Base-by-base conservation (phyloP, 2,888 invertebrate species). In the Drosophila atripex region DNA sequence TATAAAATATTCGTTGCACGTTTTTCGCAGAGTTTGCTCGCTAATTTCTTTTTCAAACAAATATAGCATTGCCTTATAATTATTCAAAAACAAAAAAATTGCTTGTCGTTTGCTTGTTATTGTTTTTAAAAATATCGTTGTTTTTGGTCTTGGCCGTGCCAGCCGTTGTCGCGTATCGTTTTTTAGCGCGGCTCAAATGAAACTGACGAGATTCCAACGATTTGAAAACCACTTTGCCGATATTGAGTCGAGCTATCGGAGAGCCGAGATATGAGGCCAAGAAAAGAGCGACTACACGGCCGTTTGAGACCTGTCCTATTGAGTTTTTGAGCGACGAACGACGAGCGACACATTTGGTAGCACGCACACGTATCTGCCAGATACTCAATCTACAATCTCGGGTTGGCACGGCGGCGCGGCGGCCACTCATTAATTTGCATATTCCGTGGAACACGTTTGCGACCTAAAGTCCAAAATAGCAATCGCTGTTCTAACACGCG, bases 131-230 rank as follows among this genome's bases (percentile, higher is more conserved):
- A 45, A n/a, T n/a, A 45, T 73, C 43, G 49, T 61, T 52, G 18
- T 2, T 18, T 18, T 18, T 18, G 18, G 30, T 56, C 54, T 58
- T 49, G 16, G 18, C 39, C 39, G 47, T 63, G 55, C 53, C 58
- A 58, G 72, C 68, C 72, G 73, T 72, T 76, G 79, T 76, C 76
- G 86, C 89, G 90, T 88, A 89, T 90, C 88, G 80, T 64, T 73
- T 89, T 89, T 86, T 87, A 89, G 87, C 90, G 89, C 90, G 90
- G 88, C 90, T 90, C 88, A 89, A 88, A 88, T 90, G 82, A 85
- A 90, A 90, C 90, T 90, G 90, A 86, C 70, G 75, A 76, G 84
- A 87, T 86, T 84, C 77, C 71, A 72, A 75, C 60, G 79, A 80
- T 59, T 57, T 77, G 56, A 77, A 56, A 60, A 68, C 45, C 32